Percentiles rank a stretch among this genome's conserved stretches.
Conservation (phyloP, 2,797 vertebrate species). For the Tapera naevia region DNA sequence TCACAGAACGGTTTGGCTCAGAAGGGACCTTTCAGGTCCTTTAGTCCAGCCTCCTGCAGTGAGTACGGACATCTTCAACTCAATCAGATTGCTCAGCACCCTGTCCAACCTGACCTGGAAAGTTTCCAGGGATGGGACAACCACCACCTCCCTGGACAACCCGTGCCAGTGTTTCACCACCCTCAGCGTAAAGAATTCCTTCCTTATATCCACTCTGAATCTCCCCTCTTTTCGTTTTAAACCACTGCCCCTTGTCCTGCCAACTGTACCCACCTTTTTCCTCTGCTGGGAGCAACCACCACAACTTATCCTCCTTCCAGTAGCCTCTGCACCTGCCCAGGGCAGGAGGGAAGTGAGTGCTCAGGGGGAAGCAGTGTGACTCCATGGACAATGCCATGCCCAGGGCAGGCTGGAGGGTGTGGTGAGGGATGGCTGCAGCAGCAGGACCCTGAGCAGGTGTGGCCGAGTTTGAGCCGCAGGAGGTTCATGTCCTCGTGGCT, state of each 20-base stretch:
- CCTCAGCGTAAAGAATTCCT: not conserved
- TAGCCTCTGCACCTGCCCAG: accelerated
- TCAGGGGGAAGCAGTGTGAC: too few relatives aligned
- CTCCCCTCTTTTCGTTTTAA: not conserved
- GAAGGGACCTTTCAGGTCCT: not conserved
- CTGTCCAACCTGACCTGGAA: not conserved
- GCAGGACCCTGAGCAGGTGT: not conserved
- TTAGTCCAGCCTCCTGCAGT: not conserved
- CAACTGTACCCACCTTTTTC: not conserved
- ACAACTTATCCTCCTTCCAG: not conserved
- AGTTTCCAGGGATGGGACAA: not conserved
- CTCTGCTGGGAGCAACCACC: not conserved
- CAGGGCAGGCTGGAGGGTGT: too few relatives aligned
- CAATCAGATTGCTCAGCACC: not conserved
- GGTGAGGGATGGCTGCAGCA: not conserved
- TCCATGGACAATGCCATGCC: not conserved
- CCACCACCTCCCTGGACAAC: not conserved
- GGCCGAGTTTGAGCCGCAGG: too few relatives aligned
- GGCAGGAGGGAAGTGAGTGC: too few relatives aligned
- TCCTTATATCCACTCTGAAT: not conserved
- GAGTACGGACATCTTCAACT: not conserved
- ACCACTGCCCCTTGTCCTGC: too few relatives aligned
- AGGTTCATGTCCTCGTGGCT: accelerated
- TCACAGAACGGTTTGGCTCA: not conserved
- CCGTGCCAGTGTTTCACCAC: not conserved